Evolutionary conservation across 2,888 invertebrate species (phyloP).

Genomic region (Ctena decussata): DNA sequence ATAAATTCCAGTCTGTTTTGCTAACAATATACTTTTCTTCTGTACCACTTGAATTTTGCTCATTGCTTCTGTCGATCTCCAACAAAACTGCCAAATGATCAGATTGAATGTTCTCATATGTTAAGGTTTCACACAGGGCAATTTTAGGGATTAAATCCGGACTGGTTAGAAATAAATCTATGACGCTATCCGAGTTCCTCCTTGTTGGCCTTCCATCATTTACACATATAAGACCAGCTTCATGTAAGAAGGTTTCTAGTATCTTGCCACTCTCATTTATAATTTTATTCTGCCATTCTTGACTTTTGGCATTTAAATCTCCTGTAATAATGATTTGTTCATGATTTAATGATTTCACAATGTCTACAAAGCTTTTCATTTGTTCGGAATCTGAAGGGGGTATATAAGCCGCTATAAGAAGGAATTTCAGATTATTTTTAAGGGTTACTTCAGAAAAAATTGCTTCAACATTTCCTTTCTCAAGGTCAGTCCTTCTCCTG

Average conservation of each 20-base stretch:
- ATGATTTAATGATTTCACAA: background rate
- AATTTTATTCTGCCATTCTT: no score
- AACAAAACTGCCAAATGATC: background rate
- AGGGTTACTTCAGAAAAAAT: background rate
- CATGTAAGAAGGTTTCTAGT: no score
- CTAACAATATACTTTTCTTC: no score
- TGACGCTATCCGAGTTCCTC: conserved; percentile 19
- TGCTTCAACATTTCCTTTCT: background rate
- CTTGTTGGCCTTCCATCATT: background rate
- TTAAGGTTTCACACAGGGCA: conserved; percentile 16
- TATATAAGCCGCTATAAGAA: background rate
- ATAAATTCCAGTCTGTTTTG: background rate
- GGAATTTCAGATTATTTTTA: background rate
- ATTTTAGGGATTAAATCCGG: background rate
- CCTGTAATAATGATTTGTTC: background rate
- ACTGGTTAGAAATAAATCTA: conserved; percentile 7
- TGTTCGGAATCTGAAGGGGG: background rate
- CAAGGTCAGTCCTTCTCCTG: background rate
- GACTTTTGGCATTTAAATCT: no score
- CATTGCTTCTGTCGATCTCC: background rate
- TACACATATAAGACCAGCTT: no score
- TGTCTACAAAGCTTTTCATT: background rate
- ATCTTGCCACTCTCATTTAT: no score
- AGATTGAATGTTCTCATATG: background rate
- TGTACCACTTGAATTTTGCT: background rate